These are phyloP conservation scores for Yasuhikotakia modesta DNA, from an alignment of 2,797 vertebrate species.

Conservation along the genomic window DNA sequence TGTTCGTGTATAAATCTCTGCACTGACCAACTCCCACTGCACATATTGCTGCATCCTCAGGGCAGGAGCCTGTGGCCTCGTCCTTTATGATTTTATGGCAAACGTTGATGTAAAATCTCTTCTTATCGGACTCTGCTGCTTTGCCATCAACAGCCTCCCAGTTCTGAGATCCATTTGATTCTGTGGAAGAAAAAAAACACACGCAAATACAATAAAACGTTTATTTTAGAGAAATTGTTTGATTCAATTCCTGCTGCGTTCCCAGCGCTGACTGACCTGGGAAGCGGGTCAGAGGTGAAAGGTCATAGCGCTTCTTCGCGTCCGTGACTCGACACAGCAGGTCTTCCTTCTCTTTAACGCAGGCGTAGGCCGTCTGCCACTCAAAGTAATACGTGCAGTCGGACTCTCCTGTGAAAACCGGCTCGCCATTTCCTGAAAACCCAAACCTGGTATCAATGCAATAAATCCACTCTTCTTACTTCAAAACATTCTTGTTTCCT, in stretches of 20 bases:
- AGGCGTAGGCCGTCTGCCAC: constrained; percentile 89
- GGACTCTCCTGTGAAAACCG: constrained; percentile 85
- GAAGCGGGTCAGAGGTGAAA: constrained; percentile 83
- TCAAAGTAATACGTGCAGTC: constrained; percentile 95
- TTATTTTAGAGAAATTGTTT: background rate
- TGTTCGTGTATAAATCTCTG: background rate
- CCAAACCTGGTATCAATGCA: background rate
- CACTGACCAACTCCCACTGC: constrained; percentile 87
- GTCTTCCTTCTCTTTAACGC: constrained; percentile 87
- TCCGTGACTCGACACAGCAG: constrained; percentile 83
- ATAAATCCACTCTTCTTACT: background rate
- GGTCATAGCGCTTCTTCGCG: constrained; percentile 83
- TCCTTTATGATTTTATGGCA: constrained; percentile 85
- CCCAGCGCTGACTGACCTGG: constrained; percentile 66
- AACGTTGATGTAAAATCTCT: constrained; percentile 86
- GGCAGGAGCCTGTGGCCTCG: constrained; percentile 75
- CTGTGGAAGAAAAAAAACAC: constrained; percentile 62
- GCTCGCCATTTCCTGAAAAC: constrained; percentile 76
- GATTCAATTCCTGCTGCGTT: too few species aligned
- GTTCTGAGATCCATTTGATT: constrained; percentile 74
- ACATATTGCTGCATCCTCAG: constrained; percentile 83
- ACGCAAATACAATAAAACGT: background rate
- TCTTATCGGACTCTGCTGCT: constrained; percentile 65
- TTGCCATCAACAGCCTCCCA: constrained; percentile 88
- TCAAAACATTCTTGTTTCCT: background rate